These are phyloP conservation scores for Alitta virens DNA, from an alignment of 2,888 invertebrate species.

Conservation along the genomic window DNA sequence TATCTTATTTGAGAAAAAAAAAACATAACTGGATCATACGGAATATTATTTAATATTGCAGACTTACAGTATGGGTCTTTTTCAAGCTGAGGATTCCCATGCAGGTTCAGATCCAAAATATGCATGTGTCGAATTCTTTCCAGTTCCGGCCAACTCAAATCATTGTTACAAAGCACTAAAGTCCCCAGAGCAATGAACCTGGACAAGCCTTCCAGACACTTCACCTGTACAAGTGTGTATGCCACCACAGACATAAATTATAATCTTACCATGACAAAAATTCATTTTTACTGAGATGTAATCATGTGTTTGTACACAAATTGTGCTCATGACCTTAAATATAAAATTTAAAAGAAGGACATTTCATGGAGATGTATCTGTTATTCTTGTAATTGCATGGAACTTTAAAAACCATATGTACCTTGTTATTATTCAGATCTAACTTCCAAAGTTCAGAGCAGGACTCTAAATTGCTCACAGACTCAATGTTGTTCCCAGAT, in stretches of 20 bases:
- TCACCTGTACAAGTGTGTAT: conserved; percentile 42
- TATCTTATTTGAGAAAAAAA: neutral
- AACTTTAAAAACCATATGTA: too few species aligned
- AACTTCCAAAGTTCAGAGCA: conserved; percentile 49
- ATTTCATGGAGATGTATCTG: too few species aligned
- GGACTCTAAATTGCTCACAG: conserved; percentile 40
- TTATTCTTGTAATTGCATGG: too few species aligned
- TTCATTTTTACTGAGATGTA: too few species aligned
- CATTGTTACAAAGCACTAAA: conserved; percentile 49
- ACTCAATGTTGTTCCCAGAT: conserved; percentile 42
- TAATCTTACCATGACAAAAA: too few species aligned
- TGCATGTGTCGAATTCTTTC: conserved; percentile 49
- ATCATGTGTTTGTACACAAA: too few species aligned
- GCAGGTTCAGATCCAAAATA: conserved; percentile 50
- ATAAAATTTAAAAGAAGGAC: too few species aligned
- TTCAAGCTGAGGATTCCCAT: conserved; percentile 51
- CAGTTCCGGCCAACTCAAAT: conserved; percentile 49
- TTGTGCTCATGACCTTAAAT: too few species aligned
- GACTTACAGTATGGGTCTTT: conserved; percentile 54
- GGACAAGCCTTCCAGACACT: conserved; percentile 45
- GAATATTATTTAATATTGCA: neutral
- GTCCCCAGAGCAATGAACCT: conserved; percentile 51
- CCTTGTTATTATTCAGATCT: conserved; percentile 51
- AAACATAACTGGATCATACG: neutral
- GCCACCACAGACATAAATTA: too few species aligned